Evolutionary conservation across 2,888 invertebrate genomes (phyloP), one percentile per base, ranked within the genome.

Genomic region (Callinectes sapidus): DNA sequence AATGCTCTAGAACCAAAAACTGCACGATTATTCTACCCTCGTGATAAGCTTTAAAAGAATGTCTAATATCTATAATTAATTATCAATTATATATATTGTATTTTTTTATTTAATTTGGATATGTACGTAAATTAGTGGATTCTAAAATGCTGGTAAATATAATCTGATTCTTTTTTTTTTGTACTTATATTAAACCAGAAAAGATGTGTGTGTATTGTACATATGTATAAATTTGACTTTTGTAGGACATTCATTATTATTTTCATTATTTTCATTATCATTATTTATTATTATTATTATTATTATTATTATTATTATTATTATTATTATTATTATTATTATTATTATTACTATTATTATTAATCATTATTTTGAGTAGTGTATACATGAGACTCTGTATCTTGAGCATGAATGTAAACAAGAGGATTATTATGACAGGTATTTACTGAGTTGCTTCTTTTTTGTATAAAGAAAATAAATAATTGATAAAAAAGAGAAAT

Each of bases 361-460:
- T 39, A 39, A 3, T 39, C 39, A 35, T 81, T 81, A 13, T 35
- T 81, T 81, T 81, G 18, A 81, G 16, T 81, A 81, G 81, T 81
- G 81, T 16, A 35, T 81, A 35, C 13, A 14, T 16, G 81, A 16
- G 35, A 18, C 14, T 32, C 3, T 35, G 81, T 35, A 35, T 81
- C 81, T 81, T 81, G 35, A 35, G 81, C 81, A 81, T 81, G 81
- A 81, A 81, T 81, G 81, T 81, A 81, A 81, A 81, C 81, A 32
- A 32, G 6, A 35, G 32, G 32, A 81, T 81, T 35, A 35, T 28
- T 8, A 81, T 14, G 81, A 16, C 14, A 81, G 81, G 81, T 81
- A 81, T 81, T 81, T 81, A 35, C n/a, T 81, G 35, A 81, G 35
- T 35, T 32, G 13, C 35, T 81, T 10, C 35, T 81, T 35, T 81